Evolutionary conservation across 2,888 invertebrate genomes (phyloP).

Genomic region (Ceraclea dissimilis): DNA sequence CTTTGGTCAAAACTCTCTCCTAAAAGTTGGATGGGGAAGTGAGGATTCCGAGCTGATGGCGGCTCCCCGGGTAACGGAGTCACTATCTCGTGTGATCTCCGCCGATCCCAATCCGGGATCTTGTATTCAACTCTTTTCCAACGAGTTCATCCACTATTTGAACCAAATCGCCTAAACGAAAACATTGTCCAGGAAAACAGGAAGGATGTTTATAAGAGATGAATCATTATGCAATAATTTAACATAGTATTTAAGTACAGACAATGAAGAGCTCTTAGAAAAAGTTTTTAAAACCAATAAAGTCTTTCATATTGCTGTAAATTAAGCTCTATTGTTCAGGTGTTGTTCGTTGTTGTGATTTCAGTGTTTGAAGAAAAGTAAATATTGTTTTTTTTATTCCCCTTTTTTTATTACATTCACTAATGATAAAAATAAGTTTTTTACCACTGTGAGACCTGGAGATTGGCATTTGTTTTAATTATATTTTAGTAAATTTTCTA

Average conservation of each 20-base stretch:
- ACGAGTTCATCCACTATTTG: slow-evolving; percentile 54
- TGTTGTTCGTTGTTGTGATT: neutral
- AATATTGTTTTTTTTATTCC: too few species aligned
- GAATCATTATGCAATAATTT: neutral
- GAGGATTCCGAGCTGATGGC: slow-evolving; percentile 30
- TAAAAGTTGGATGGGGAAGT: slow-evolving; percentile 20
- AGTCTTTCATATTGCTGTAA: neutral
- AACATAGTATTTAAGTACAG: neutral
- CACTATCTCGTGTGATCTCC: neutral
- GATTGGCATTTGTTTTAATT: neutral
- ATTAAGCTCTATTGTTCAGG: neutral
- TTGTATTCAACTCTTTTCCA: slow-evolving; percentile 55
- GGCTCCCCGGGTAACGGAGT: slow-evolving; percentile 38
- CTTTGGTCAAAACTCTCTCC: slow-evolving; percentile 18
- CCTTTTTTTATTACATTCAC: too few species aligned
- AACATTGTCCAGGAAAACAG: neutral
- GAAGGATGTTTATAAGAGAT: too few species aligned
- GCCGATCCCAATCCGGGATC: slow-evolving; percentile 32
- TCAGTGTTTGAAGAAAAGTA: neutral
- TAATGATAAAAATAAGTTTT: neutral
- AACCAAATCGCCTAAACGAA: slow-evolving; percentile 49
- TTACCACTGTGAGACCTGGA: neutral
- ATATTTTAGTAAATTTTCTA: neutral
- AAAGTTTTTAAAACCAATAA: neutral
- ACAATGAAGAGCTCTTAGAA: neutral